These are phyloP conservation scores for Camptogramma bilineatum DNA, from an alignment of 2,888 invertebrate genomes.

Conservation along the genomic window DNA sequence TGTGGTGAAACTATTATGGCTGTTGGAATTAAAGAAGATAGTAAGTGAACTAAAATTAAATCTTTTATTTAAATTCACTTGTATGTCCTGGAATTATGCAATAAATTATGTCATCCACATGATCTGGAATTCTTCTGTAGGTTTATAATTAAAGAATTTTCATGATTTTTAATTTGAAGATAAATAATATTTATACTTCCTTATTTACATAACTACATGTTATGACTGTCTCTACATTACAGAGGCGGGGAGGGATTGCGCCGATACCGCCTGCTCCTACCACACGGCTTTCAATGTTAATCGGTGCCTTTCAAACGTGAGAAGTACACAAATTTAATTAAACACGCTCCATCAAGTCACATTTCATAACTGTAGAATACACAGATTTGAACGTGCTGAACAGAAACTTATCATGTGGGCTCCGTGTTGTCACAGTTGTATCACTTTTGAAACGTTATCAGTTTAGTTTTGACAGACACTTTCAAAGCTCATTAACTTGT, in stretches of 20 bases:
- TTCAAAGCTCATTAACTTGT: no score
- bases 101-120: no score
- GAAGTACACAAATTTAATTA: conserved; percentile 76
- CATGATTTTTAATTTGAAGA: no score
- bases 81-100: no score
- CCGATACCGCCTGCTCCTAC: conserved; percentile 50
- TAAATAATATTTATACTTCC: no score
- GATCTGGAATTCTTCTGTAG: no score
- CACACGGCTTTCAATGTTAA: conserved; percentile 66
- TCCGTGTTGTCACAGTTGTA: background rate
- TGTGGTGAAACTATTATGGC: no score
- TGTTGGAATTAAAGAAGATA: no score
- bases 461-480: no score
- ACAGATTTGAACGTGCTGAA: conserved; percentile 9
- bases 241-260: conserved; percentile 54
- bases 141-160: no score
- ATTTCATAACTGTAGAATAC: conserved; percentile 61
- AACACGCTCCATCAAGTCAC: conserved; percentile 71
- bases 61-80: no score
- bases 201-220: background rate
- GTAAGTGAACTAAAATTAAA: no score
- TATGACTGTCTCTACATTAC: conserved; percentile 7
- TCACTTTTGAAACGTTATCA: background rate
- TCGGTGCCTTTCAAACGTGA: conserved; percentile 71
- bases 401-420: conserved; percentile 1